Evolutionary conservation across 1,140 invertebrate species (phyloP).

Genomic region (Parasteatoda tepidariorum): DNA sequence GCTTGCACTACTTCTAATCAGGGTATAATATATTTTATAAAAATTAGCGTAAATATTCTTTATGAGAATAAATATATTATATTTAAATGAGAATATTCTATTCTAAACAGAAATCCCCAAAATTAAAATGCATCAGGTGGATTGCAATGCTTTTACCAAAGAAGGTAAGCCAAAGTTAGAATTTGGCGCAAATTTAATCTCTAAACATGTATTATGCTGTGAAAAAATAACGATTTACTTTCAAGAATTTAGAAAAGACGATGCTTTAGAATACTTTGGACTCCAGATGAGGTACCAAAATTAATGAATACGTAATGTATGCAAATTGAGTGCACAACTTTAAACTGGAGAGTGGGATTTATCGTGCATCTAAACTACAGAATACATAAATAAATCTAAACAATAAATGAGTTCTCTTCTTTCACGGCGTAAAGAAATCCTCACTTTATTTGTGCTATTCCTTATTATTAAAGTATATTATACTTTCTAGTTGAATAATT

Average conservation of each 20-base stretch:
- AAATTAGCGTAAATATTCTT: neutral
- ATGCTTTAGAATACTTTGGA: constrained; percentile 33
- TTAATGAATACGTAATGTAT: constrained; percentile 56
- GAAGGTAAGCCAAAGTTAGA: neutral
- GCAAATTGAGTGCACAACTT: constrained; percentile 47
- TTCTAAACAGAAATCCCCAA: no score
- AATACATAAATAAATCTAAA: constrained; percentile 41
- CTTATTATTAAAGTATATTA: no score
- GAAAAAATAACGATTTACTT: constrained; percentile 45
- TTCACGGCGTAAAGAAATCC: constrained; percentile 4
- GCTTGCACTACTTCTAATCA: neutral
- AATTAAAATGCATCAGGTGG: constrained; percentile 22
- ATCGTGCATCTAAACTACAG: constrained; percentile 32
- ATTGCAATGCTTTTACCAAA: neutral
- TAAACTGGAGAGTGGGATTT: neutral
- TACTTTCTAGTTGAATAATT: no score
- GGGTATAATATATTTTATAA: neutral
- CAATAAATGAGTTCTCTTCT: constrained; percentile 44
- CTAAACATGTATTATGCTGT: constrained; percentile 11
- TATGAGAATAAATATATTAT: neutral
- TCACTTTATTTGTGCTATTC: neutral
- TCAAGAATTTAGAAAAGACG: constrained; percentile 8
- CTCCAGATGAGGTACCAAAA: constrained; percentile 52
- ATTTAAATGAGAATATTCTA: neutral
- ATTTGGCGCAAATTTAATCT: constrained; percentile 44